Percentiles rank a stretch among this genome's conserved stretches.
Conservation (phyloP, 2,113 vertebrate genomes). For the Alligator sinensis region DNA sequence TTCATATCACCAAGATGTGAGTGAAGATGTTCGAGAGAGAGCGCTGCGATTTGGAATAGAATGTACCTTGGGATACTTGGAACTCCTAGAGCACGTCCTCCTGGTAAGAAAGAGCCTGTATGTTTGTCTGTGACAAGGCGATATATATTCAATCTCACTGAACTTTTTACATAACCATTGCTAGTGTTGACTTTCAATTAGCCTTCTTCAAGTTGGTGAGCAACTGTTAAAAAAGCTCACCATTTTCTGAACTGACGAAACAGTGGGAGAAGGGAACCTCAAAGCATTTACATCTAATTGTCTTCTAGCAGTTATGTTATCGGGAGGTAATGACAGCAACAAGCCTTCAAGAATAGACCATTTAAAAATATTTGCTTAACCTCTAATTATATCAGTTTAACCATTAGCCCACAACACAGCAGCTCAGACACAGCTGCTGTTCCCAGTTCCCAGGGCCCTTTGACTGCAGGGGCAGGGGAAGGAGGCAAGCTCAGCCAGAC, state of each 20-base stretch:
- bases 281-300: background rate
- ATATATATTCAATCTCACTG: background rate
- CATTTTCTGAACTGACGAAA: background rate
- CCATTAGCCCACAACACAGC: too few species aligned
- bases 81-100: slow-evolving; percentile 94
- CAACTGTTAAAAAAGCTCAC: background rate
- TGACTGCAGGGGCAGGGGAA: too few species aligned
- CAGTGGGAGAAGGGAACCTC: background rate
- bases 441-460: too few species aligned
- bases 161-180: background rate
- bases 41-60: slow-evolving; percentile 91
- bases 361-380: too few species aligned
- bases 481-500: too few species aligned
- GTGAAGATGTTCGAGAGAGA: slow-evolving; percentile 84
- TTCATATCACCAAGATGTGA: slow-evolving; percentile 90
- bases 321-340: accelerated
- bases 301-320: background rate
- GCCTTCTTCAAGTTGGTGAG: background rate
- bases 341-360: background rate
- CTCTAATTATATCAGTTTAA: too few species aligned
- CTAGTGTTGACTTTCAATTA: background rate
- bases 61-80: slow-evolving; percentile 92
- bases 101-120: slow-evolving; percentile 79
- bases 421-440: too few species aligned
- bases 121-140: accelerated